Evolutionary conservation across 2,888 invertebrate species (phyloP), one percentile per base, ranked within the genome.

Genomic region (Acronicta leporina): DNA sequence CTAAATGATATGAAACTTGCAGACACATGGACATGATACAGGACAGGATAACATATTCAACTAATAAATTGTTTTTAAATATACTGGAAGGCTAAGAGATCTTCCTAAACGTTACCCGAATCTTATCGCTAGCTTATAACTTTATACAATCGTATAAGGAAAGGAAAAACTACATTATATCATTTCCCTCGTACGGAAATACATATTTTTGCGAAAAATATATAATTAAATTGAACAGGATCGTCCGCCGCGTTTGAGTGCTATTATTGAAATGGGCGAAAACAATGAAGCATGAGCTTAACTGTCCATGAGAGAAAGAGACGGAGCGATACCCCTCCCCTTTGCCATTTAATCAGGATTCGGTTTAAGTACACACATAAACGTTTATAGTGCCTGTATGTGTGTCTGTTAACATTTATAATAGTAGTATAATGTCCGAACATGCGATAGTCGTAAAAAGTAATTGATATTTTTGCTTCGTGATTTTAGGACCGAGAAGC

Each of bases 301-400:
- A 56, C 38, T 57, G 47, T n/a, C 62, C 9, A 20, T 15, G 41
- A 66, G 20, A 54, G 55, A 66, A 25, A 54, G 55, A 54, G 56
- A 59, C 15, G 14, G 25, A 15, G 14, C 3, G 44, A 54, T 60
- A 10, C 9, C 14, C 10, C 56, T 38, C 48, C 52, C 15, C 46
- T 64, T 44, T 14, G 30, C 40, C 55, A 56, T 65, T 68, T 63
- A 66, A 68, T 73, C 56, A 63, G 44, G 65, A 61, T 68, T 68
- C 62, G 33, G 63, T 71, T 71, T 69, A 55, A 71, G 66, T 68
- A 55, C 58, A 52, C 41, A 55, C 58, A 64, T 76, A 76, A 73
- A 76, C 55, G 59, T 76, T 76, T 33, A 33, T 65, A 73, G 38
- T 56, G 54, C 44, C 51, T 53, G 66, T 75, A 68, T 73, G 66